Base-by-base conservation (phyloP, 2,888 invertebrate species). In the Tipula vernalis region DNA sequence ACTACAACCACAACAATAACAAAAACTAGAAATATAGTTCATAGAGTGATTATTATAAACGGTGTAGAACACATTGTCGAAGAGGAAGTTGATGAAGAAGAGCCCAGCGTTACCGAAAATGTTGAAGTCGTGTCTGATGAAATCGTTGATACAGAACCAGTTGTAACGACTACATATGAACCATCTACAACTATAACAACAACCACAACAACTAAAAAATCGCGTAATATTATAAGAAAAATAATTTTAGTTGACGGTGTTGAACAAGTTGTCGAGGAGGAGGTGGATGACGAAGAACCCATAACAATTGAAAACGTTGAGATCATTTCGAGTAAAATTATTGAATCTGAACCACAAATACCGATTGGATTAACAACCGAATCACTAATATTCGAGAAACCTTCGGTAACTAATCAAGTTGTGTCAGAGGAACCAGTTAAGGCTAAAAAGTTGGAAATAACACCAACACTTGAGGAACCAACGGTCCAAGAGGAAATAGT, bases 41-140 rank as follows among this genome's bases (percentile, higher is more conserved):
- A 96, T 87, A 94, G 95, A 88, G 94, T 96, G 2, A 95, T 95
- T 0, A 94, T 96, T 5, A 94, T 97, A 87, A 95, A 97, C 90
- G 97, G 97, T 0, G 95, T 96, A 91, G 97, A 97, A 91, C 95
- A 95, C 87, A 94, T 96, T 0, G 95, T 95, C 6, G 97, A 97
- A 91, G 97, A 97, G 92, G 91, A 96, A 0, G 93, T 97, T 83
- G 97, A 97, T 89, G 97, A 97, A 90, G 97, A 97, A 0, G 97
- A 96, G 91, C 91, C 91, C 88, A 88, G 91, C 28, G 91, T 91
- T 88, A 88, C 91, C 2, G 84, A 87, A 42, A 86, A 87, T 36
- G 10, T 71, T 10, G 28, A 71, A n/a, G 28, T 71, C 71, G 28
- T 28, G 28, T 28, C 71, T 8, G 12, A 3, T 12, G 28, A 10